These are phyloP conservation scores for Protosalanx chinensis DNA, from an alignment of 2,797 vertebrate genomes.

Conservation along the genomic window DNA sequence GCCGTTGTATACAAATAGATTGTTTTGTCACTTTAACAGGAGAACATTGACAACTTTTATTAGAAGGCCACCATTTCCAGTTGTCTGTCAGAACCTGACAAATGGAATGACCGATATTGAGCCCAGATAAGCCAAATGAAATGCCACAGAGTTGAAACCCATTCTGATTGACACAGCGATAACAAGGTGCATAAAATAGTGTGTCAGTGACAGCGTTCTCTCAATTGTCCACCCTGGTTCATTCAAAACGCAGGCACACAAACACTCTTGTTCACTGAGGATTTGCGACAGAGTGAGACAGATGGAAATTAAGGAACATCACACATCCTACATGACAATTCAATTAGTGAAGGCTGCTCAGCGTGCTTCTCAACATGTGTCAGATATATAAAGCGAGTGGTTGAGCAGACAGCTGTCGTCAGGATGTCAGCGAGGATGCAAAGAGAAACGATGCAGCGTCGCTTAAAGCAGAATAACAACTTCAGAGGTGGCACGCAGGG, in stretches of 20 bases:
- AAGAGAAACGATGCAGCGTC: neutral
- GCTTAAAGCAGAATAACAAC: neutral
- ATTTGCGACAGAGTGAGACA: neutral
- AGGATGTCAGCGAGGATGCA: neutral
- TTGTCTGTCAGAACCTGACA: conserved; percentile 7
- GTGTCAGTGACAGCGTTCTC: neutral
- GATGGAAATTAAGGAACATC: neutral
- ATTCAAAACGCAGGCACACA: neutral
- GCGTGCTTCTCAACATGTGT: neutral
- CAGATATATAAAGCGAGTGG: neutral
- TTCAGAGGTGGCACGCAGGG: neutral
- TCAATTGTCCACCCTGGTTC: neutral
- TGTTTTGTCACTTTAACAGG: neutral
- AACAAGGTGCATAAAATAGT: neutral
- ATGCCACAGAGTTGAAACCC: conserved; percentile 2
- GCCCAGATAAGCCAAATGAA: conserved; percentile 5
- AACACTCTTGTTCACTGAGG: neutral
- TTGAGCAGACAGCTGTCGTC: neutral
- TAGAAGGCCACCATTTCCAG: neutral
- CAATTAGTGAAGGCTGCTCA: neutral
- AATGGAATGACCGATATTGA: conserved; percentile 10
- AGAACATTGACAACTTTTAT: neutral
- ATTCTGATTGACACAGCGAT: conserved; percentile 1
- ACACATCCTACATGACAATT: neutral
- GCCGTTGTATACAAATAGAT: neutral